Evolutionary conservation across 2,888 invertebrate species (phyloP).

Genomic region (Xylota sylvarum): DNA sequence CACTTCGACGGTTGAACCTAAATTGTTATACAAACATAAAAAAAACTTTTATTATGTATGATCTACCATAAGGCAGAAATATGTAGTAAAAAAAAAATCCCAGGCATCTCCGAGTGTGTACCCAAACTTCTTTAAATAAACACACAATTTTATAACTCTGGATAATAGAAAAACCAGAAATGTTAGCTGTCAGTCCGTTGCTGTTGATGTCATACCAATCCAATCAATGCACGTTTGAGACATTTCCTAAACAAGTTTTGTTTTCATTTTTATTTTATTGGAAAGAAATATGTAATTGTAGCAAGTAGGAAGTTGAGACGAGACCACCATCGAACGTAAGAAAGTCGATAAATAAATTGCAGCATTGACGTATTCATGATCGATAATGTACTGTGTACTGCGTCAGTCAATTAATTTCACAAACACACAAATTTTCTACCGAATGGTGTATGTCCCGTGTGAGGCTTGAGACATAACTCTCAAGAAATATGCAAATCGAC

Average conservation of each 20-base stretch:
- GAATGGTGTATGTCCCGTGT: neutral
- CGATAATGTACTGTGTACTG: slow-evolving; percentile 3
- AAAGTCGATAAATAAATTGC: slow-evolving; percentile 29
- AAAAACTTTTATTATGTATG: neutral
- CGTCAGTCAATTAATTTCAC: slow-evolving; percentile 26
- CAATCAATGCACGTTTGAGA: slow-evolving; percentile 16
- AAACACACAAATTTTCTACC: slow-evolving; percentile 1
- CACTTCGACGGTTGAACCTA: neutral
- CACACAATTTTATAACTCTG: slow-evolving; percentile 13
- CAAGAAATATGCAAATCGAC: neutral
- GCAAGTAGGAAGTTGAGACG: neutral
- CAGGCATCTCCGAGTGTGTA: neutral
- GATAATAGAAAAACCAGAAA: slow-evolving; percentile 31
- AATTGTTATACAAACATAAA: slow-evolving; percentile 5
- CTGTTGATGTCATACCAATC: slow-evolving; percentile 22
- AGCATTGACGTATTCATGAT: slow-evolving; percentile 35
- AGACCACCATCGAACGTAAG: neutral
- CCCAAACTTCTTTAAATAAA: slow-evolving; percentile 21
- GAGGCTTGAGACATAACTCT: neutral
- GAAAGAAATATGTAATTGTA: slow-evolving; percentile 16
- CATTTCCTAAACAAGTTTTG: slow-evolving; percentile 30
- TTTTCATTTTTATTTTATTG: slow-evolving; percentile 22
- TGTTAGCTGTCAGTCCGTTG: slow-evolving; percentile 10
- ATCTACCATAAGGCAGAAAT: neutral
- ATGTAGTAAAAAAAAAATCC: neutral